Evolutionary conservation across 2,797 vertebrate species (phyloP), one percentile per base, ranked within the genome.

Genomic region (Lindbergichthys nudifrons): DNA sequence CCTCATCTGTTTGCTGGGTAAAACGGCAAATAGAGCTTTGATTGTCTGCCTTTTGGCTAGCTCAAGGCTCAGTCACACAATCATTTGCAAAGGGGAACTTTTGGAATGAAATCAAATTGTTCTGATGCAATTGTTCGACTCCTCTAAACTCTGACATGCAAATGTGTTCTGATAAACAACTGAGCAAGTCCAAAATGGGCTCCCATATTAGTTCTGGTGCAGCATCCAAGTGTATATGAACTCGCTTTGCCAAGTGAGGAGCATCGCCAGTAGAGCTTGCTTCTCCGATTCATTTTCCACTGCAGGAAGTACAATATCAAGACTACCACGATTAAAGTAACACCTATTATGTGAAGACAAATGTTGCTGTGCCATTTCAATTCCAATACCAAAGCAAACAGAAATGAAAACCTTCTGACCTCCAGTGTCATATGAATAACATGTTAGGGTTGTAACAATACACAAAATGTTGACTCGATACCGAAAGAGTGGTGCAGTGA

Each of bases 31-130:
- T 12, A 8, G 12, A 51, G 36, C 16, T 26, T 45, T 46, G 41
- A 9, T 21, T 73, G 11, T 69, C 23, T 15, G 39, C 10, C 9
- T 69, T 57, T 71, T 18, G 16, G 13, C 19, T 19, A 36, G 46
- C 50, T 65, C 57, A 65, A 32, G 45, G 39, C 60, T 56, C 45
- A 59, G 61, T 72, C 50, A 48, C 42, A 60, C 39, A 59, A 46
- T 19, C 46, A 65, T 69, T 39, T 65, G 26, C 26, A 67, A 23
- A 4, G 16, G 64, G 53, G 39, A 42, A 60, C 45, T 46, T 67
- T 45, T 61, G 50, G 50, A 36, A 30, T 26, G 14, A 61, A 61
- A 56, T 63, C 32, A 39, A 66, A 63, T 57, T 10, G 41, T 16
- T 52, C 12, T 12, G 42, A 36, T 15, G 30, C 19, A 65, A 39